Percentiles rank a stretch among this genome's conserved stretches.
Conservation (phyloP, 2,888 invertebrate genomes). For the Silvanus unidentatus region DNA sequence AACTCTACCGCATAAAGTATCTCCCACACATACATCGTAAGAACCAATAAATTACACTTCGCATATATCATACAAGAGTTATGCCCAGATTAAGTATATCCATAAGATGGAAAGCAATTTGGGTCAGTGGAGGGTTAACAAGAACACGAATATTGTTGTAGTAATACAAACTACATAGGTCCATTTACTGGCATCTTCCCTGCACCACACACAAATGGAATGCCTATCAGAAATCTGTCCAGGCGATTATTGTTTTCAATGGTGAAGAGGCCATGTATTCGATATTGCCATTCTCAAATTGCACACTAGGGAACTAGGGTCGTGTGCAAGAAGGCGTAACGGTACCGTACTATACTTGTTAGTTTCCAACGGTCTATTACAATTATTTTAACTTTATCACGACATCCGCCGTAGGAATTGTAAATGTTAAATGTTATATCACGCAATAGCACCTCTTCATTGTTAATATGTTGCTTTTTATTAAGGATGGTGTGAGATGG, state of each 20-base stretch:
- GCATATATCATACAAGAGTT: too few species aligned
- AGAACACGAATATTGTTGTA: too few species aligned
- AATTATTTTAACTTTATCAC: constrained; percentile 35
- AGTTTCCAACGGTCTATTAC: constrained; percentile 27
- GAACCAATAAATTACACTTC: too few species aligned
- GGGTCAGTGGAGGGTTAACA: too few species aligned
- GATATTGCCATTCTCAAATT: constrained; percentile 22
- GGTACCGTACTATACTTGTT: constrained; percentile 23
- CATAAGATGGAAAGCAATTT: too few species aligned
- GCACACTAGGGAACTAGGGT: constrained; percentile 27
- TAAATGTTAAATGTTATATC: constrained; percentile 31
- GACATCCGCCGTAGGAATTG: constrained; percentile 30
- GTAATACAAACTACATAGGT: too few species aligned
- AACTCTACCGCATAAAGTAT: too few species aligned
- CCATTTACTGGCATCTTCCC: too few species aligned
- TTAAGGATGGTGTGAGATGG: too few species aligned
- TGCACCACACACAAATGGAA: too few species aligned
- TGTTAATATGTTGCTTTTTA: constrained; percentile 20
- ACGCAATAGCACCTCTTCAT: constrained; percentile 32
- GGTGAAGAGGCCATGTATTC: constrained; percentile 10
- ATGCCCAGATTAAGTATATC: too few species aligned
- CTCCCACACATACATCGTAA: too few species aligned
- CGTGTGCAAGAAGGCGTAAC: constrained; percentile 32
- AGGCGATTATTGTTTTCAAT: constrained; percentile 24
- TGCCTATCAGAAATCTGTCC: constrained; percentile 3